A percentile compares a stretch with the other conserved stretches of the same genome.
These are phyloP conservation scores for Cetoscarus ocellatus DNA, from an alignment of 2,797 vertebrate genomes.

Conservation along the genomic window DNA sequence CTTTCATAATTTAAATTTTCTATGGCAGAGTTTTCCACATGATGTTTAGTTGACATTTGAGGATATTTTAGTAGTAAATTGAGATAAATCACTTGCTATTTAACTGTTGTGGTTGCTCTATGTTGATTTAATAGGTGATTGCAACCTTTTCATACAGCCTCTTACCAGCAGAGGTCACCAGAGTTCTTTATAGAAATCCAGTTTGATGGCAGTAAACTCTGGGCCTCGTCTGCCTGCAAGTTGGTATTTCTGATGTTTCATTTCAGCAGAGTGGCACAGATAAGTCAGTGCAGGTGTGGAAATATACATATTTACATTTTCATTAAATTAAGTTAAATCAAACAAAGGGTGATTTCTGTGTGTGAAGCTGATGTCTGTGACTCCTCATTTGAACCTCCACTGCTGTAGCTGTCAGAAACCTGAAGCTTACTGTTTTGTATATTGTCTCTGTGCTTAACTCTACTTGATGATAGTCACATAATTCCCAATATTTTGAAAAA, in stretches of 20 bases:
- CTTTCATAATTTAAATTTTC: too few relatives aligned
- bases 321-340: not conserved
- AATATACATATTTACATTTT: not conserved
- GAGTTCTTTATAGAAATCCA: slow-evolving; percentile 24
- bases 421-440: not conserved
- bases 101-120: too few relatives aligned
- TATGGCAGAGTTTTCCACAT: too few relatives aligned
- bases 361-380: slow-evolving; percentile 1
- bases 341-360: slow-evolving; percentile 1
- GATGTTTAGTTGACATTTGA: too few relatives aligned
- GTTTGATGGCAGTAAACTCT: fast-evolving
- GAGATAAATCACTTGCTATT: not conserved
- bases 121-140: too few relatives aligned
- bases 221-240: not conserved
- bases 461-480: too few relatives aligned
- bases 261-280: slow-evolving; percentile 10
- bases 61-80: not conserved
- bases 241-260: not conserved
- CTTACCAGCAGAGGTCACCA: slow-evolving; percentile 60
- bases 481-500: too few relatives aligned
- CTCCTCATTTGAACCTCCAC: too few relatives aligned
- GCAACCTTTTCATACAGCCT: not conserved
- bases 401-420: slow-evolving; percentile 5
- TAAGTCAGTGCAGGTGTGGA: slow-evolving; percentile 36
- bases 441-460: too few relatives aligned